A percentile compares a stretch with the other conserved stretches of the same genome.
These are phyloP conservation scores for Dryas iulia DNA, from an alignment of 1,140 invertebrate species.

Conservation along the genomic window DNA sequence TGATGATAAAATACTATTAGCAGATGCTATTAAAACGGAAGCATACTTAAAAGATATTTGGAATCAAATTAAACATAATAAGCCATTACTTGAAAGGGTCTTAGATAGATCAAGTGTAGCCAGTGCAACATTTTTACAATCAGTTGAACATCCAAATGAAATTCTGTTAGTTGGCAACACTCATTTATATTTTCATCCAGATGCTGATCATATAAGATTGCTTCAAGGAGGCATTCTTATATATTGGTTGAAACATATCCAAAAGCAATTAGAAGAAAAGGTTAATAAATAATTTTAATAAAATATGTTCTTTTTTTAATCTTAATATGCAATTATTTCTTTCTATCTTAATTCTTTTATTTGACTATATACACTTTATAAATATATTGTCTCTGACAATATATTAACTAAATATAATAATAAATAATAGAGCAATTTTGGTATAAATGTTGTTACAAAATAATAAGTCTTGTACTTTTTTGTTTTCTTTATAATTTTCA, in stretches of 20 bases:
- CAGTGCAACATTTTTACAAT: conserved; percentile 83
- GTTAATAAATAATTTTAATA: conserved; percentile 71
- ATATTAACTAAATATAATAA: too few relatives aligned
- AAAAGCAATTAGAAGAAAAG: conserved; percentile 63
- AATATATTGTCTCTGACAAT: too few relatives aligned
- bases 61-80: conserved; percentile 82
- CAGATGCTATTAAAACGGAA: conserved; percentile 81
- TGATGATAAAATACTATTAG: conserved; percentile 75
- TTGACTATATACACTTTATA: too few relatives aligned
- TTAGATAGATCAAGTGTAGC: conserved; percentile 83
- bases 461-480: too few relatives aligned
- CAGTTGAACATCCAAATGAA: conserved; percentile 81
- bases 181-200: conserved; percentile 95
- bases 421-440: too few relatives aligned
- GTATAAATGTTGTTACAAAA: too few relatives aligned
- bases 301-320: too few relatives aligned
- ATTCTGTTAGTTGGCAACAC: conserved; percentile 91
- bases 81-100: conserved; percentile 82
- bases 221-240: conserved; percentile 86
- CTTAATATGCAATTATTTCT: too few relatives aligned
- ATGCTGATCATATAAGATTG: conserved; percentile 92
- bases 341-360: too few relatives aligned
- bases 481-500: too few relatives aligned
- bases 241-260: conserved; percentile 78
- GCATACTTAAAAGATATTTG: conserved; percentile 81